These are phyloP conservation scores for Eupeodes luniger DNA, from an alignment of 2,888 invertebrate genomes.

Conservation along the genomic window DNA sequence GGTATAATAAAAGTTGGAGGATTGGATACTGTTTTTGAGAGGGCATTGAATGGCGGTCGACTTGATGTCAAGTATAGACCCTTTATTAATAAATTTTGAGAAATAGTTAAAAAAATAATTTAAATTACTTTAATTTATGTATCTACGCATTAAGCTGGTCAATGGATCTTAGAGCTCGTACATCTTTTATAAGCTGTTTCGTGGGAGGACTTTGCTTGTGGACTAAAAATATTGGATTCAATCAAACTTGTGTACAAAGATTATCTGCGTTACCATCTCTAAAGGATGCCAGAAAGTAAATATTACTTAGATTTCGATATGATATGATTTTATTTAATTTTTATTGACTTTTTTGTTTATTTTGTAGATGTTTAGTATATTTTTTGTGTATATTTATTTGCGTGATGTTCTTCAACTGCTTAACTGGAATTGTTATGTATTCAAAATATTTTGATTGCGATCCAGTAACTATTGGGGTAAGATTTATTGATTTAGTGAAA, in stretches of 20 bases:
- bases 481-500: conserved; percentile 72
- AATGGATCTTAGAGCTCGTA: conserved; percentile 83
- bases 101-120: not conserved
- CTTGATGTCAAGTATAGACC: conserved; percentile 82
- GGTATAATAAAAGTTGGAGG: conserved; percentile 84
- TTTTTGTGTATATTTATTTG: conserved; percentile 85
- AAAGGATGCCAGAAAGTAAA: conserved; percentile 85
- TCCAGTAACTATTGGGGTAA: conserved; percentile 84
- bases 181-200: conserved; percentile 87
- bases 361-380: conserved; percentile 81
- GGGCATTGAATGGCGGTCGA: conserved; percentile 82
- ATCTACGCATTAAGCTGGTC: not conserved
- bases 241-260: conserved; percentile 90
- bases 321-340: not conserved
- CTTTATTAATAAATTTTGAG: not conserved
- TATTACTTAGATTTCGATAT: not conserved
- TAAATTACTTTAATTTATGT: not conserved
- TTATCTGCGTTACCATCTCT: conserved; percentile 87
- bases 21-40: conserved; percentile 81
- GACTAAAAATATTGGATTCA: conserved; percentile 88
- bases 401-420: conserved; percentile 86
- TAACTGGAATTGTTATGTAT: conserved; percentile 86
- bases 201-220: conserved; percentile 86
- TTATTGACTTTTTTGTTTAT: not conserved
- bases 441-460: conserved; percentile 87